Conservation (phyloP, 2,888 invertebrate species). For the Tenodera sinensis region DNA sequence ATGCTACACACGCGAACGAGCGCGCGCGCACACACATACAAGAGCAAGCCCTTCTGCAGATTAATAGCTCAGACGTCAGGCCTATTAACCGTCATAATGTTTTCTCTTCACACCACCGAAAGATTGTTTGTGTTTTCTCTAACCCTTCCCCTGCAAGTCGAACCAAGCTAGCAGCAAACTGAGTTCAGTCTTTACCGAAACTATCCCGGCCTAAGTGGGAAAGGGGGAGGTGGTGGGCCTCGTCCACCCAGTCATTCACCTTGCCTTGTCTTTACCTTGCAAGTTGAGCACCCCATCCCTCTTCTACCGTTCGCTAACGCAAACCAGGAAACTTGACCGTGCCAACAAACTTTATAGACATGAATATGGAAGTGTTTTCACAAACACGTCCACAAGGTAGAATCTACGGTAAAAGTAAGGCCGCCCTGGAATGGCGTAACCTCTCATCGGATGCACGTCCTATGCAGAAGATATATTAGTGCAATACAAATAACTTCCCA, state of each 20-base stretch:
- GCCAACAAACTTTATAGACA: constrained; percentile 18
- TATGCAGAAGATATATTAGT: not conserved
- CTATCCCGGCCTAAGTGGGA: not conserved
- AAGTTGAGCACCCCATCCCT: constrained; percentile 4
- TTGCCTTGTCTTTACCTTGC: constrained; percentile 15
- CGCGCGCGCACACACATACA: not conserved
- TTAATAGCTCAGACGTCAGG: constrained; percentile 15
- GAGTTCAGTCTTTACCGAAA: not conserved
- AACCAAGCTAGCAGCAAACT: not conserved
- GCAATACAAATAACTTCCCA: not conserved
- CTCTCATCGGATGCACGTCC: not conserved
- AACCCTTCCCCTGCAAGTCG: not conserved
- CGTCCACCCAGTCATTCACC: not conserved
- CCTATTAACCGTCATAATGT: constrained; percentile 10
- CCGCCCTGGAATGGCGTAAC: not conserved
- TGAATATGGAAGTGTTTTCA: constrained; percentile 18
- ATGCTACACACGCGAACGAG: not conserved
- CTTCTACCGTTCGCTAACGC: not conserved
- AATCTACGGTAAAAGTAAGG: not conserved
- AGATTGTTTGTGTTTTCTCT: constrained; percentile 15
- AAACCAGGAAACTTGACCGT: constrained; percentile 1
- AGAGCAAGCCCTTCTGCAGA: not conserved
- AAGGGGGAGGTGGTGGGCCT: not conserved
- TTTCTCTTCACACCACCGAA: constrained; percentile 13
- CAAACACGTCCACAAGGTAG: constrained; percentile 5